A percentile compares a stretch with the other conserved stretches of the same genome.
phyloP scores from a whole-genome alignment of 1,140 invertebrate genomes.

The Drosophila burlai region DNA sequence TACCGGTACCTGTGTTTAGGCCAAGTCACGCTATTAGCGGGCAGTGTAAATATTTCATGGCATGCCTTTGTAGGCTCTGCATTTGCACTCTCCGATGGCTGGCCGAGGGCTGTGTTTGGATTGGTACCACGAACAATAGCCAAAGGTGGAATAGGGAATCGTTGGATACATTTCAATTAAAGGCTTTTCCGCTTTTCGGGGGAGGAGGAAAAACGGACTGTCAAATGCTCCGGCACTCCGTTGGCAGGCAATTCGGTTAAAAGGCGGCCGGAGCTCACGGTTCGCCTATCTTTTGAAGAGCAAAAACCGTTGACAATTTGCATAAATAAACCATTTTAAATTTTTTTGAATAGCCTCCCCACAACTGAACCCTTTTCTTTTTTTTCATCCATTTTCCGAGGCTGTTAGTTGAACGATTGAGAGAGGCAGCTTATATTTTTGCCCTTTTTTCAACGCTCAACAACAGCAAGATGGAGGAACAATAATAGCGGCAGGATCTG shows the following conservation, averaged over 20 bases:
- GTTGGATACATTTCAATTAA: slow-evolving; percentile 38
- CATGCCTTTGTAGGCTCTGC: slow-evolving; percentile 36
- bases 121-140: slow-evolving; percentile 27
- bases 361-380: slow-evolving; percentile 32
- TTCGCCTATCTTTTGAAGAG: slow-evolving; percentile 40
- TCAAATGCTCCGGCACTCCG: slow-evolving; percentile 31
- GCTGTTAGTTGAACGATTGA: slow-evolving; percentile 45
- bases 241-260: slow-evolving; percentile 44
- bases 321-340: slow-evolving; percentile 61
- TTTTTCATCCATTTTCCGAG: not conserved
- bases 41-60: slow-evolving; percentile 59
- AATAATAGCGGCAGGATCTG: slow-evolving; percentile 36
- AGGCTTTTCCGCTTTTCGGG: not conserved
- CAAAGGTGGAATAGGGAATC: slow-evolving; percentile 4
- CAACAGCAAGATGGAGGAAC: slow-evolving; percentile 26
- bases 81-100: slow-evolving; percentile 18
- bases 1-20: slow-evolving; percentile 22
- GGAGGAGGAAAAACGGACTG: slow-evolving; percentile 20
- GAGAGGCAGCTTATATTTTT: slow-evolving; percentile 57
- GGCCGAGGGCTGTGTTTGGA: slow-evolving; percentile 21
- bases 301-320: slow-evolving; percentile 52
- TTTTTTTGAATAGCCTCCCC: slow-evolving; percentile 9
- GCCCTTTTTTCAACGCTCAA: slow-evolving; percentile 25
- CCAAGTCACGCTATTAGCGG: slow-evolving; percentile 53
- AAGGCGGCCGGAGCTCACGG: slow-evolving; percentile 7